Evolutionary conservation across 1,140 invertebrate genomes (phyloP), one percentile per base, ranked within the genome.

Genomic region (Drosophila sucinea): DNA sequence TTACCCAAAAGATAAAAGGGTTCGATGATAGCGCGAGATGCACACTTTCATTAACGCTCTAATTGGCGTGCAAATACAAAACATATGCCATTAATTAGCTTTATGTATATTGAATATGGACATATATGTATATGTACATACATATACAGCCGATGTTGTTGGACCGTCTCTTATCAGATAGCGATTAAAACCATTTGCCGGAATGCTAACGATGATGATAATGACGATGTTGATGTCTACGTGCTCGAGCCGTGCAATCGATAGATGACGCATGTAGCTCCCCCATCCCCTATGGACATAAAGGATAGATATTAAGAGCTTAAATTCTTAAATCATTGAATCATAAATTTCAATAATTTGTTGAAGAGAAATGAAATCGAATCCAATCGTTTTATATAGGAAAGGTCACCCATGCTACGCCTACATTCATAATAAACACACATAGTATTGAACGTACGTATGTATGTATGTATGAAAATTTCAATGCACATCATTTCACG

Each of bases 41-140:
- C 71, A 70, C 54, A 10, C 44, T 8, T 51, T 51, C 23, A 51
- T 51, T 51, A 51, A 10, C 7, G 23, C 23, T 27, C 25, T 27
- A 33, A 40, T 57, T 30, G 33, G 51, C 17, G 4, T 30, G 54
- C 41, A 27, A 72, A 66, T 70, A 30, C 2, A 51, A 79, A 86
- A 68, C 83, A 86, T 82, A 87, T 87, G 83, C 68, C 66, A 23
- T 63, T 62, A 79, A 79, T 75, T 79, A 55, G 29, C 38, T 72
- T 73, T 63, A 38, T 67, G 62, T 67, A 71, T 70, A 81, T 84
- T 84, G 83, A 80, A 64, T 62, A 23, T 66, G 65, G 38, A n/a
- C 47, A 33, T 27, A 51, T 17, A 51, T 51, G 27, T 6, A 47
- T 25, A 47, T 23, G 11, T 47, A 25, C 23, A 23, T 6, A 3